These are phyloP conservation scores for Sicus ferrugineus DNA, from an alignment of 2,888 invertebrate genomes.

Conservation along the genomic window DNA sequence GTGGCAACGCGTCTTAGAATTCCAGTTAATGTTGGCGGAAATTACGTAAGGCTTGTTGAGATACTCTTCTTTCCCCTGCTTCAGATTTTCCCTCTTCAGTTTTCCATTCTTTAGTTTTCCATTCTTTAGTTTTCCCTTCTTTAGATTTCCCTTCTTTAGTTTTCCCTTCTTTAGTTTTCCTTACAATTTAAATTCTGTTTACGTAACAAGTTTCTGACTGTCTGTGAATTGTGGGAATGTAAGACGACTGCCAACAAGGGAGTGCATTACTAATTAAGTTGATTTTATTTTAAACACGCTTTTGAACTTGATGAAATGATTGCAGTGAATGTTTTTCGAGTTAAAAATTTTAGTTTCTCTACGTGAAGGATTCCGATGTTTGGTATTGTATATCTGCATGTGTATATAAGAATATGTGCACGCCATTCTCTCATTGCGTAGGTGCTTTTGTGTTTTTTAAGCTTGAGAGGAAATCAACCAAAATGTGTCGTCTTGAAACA, in stretches of 20 bases:
- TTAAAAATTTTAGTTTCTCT: neutral
- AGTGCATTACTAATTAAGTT: neutral
- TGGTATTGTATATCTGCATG: neutral
- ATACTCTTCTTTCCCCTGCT: no score
- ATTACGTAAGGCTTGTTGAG: constrained; percentile 5
- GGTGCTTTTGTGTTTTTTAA: neutral
- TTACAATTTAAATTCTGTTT: constrained; percentile 29
- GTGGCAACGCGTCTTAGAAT: neutral
- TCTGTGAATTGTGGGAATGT: neutral
- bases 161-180: neutral
- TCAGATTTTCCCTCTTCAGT: no score
- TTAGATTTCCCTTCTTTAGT: no score
- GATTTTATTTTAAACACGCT: constrained; percentile 38
- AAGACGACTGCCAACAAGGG: no score
- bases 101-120: no score
- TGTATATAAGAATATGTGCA: neutral
- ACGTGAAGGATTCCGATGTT: neutral
- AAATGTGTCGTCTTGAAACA: neutral
- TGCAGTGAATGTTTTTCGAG: constrained; percentile 10
- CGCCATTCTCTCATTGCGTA: neutral
- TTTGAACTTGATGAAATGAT: constrained; percentile 39
- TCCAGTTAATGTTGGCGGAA: neutral
- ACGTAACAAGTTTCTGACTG: constrained; percentile 17
- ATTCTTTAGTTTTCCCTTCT: no score
- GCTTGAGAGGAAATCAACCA: neutral